phyloP scores from a whole-genome alignment of 2,797 vertebrate genomes.

The Epinephelus malabaricus region DNA sequence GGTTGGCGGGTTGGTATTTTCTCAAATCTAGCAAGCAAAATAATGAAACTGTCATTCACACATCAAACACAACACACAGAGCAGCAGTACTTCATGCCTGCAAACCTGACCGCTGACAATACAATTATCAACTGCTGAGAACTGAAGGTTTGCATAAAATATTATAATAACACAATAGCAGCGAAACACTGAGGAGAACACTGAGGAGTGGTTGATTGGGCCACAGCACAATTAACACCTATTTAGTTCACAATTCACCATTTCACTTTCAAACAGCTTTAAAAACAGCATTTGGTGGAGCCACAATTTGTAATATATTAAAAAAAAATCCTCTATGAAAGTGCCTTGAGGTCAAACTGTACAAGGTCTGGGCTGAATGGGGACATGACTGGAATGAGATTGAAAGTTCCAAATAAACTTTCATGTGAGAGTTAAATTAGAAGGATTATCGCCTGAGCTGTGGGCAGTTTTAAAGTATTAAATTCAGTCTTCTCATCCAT shows the following conservation, averaged over 20 bases:
- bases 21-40: background rate
- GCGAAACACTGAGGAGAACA: background rate
- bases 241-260: background rate
- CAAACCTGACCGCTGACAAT: background rate
- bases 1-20: background rate
- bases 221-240: constrained; percentile 5
- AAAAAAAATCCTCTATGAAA: constrained; percentile 4
- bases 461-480: constrained; percentile 23
- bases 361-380: constrained; percentile 24
- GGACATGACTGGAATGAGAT: background rate
- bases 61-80: background rate
- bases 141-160: background rate
- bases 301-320: constrained; percentile 16
- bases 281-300: background rate
- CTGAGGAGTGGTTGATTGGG: background rate
- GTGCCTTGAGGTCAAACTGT: constrained; percentile 8
- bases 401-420: constrained; percentile 35
- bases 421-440: constrained; percentile 30
- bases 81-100: background rate
- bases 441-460: constrained; percentile 32
- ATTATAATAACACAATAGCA: background rate
- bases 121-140: background rate
- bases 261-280: constrained; percentile 11
- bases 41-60: constrained; percentile 16
- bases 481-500: constrained; percentile 38